Base-by-base conservation (phyloP, 1,140 invertebrate species). In the Drosophila micromelanica region DNA sequence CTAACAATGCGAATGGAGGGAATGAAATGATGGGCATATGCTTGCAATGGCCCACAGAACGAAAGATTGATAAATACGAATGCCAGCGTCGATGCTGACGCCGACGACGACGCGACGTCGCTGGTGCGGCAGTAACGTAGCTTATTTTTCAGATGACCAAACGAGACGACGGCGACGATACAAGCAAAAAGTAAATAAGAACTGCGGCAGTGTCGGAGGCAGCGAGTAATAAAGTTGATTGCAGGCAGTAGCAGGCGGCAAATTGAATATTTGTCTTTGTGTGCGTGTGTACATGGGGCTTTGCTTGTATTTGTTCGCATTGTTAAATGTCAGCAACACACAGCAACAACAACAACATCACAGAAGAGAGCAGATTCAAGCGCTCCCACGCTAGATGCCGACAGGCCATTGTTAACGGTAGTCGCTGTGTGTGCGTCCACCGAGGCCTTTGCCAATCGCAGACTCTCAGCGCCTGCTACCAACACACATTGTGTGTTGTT, bases 221-320 rank as follows among this genome's bases (percentile, higher is more conserved):
- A 46, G 46, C 61, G 56, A 78, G 80, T 52, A 86, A 86, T 85
- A 86, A 78, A 86, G 70, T 86, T 86, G 70, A 86, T 86, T 80
- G 81, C 70, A 75, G 71, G 62, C 80, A 73, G 76, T 77, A 57
- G 57, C 67, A 63, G 61, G 76, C 70, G 68, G 76, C 65, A 86
- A 86, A 86, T 86, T 86, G 55, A 78, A 86, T 78, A 55, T 72
- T 77, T 80, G 62, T 59, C 48, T 59, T 48, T 55, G 20, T 23
- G 12, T 30, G 27, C 48, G 38, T 15, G 38, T n/a, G 69, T 68
- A 32, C 11, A 8, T 43, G 15, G 23, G 15, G 23, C 61, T 56
- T 35, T 57, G 48, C 69, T 73, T 76, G 81, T 78, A 57, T 86
- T 86, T 86, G 81, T 86, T 80, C 74, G 81, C 74, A 86, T 86